Percentiles rank a stretch among this genome's conserved stretches.
phyloP scores from a whole-genome alignment of 2,888 invertebrate genomes.

The Scaptomyza flava region DNA sequence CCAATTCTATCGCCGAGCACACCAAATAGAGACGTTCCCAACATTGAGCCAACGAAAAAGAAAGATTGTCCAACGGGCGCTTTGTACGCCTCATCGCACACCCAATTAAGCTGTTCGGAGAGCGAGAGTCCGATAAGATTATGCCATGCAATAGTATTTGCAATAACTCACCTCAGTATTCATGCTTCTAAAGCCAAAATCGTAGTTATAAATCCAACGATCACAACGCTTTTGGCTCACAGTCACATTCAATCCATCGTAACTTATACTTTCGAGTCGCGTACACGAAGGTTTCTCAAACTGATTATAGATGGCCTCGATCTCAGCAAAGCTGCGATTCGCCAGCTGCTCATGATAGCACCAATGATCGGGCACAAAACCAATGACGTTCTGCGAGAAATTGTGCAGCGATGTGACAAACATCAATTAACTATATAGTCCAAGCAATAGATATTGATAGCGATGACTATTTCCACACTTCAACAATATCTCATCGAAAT shows the following conservation, averaged over 20 bases:
- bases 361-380: constrained; percentile 85
- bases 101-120: constrained; percentile 85
- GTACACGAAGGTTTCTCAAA: constrained; percentile 79
- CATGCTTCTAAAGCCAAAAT: constrained; percentile 86
- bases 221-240: constrained; percentile 80
- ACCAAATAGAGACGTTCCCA: constrained; percentile 86
- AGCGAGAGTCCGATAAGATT: constrained; percentile 24
- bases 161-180: constrained; percentile 86
- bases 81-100: constrained; percentile 86
- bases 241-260: constrained; percentile 57
- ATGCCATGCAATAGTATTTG: background rate
- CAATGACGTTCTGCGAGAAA: constrained; percentile 86
- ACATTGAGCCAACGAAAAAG: constrained; percentile 86
- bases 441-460: constrained; percentile 85
- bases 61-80: constrained; percentile 86
- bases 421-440: constrained; percentile 85
- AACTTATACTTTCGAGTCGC: constrained; percentile 56
- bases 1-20: constrained; percentile 86
- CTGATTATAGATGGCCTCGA: constrained; percentile 73
- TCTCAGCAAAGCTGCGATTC: constrained; percentile 67
- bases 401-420: constrained; percentile 86
- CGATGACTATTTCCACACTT: constrained; percentile 85
- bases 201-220: constrained; percentile 86
- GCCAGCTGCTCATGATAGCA: constrained; percentile 78
- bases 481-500: constrained; percentile 85